A percentile compares a stretch with the other conserved stretches of the same genome.
These are phyloP conservation scores for Aphelenchoides bicaudatus DNA, from an alignment of 2,888 invertebrate genomes.

Conservation along the genomic window DNA sequence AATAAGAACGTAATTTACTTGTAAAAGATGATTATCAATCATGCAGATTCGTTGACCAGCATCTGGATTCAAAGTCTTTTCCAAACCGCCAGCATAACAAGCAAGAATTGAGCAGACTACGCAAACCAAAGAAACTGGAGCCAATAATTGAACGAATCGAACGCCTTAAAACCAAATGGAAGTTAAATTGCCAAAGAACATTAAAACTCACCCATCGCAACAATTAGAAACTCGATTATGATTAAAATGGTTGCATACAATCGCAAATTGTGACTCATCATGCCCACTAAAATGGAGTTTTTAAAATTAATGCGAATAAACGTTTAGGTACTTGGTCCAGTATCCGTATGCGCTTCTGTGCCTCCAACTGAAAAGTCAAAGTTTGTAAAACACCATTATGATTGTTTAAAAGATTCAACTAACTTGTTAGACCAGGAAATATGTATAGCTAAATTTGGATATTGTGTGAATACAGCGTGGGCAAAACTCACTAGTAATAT, in stretches of 20 bases:
- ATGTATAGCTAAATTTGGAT: constrained; percentile 50
- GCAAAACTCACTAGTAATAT: constrained; percentile 57
- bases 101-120: constrained; percentile 91
- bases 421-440: constrained; percentile 53
- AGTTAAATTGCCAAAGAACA: too few species aligned
- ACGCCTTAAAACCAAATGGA: too few species aligned
- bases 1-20: too few species aligned
- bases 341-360: constrained; percentile 52
- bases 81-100: constrained; percentile 89
- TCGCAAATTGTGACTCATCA: constrained; percentile 94
- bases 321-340: constrained; percentile 34
- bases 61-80: constrained; percentile 75
- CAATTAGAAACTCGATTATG: constrained; percentile 81
- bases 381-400: too few species aligned
- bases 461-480: constrained; percentile 12
- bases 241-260: constrained; percentile 88
- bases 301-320: not conserved
- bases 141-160: constrained; percentile 97
- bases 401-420: too few species aligned
- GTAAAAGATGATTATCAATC: constrained; percentile 79
- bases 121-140: constrained; percentile 84
- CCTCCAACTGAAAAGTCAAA: too few species aligned
- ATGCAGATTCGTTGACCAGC: constrained; percentile 84
- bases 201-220: constrained; percentile 78
- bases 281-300: constrained; percentile 37